Evolutionary conservation across 1,140 invertebrate genomes (phyloP).

Genomic region (Cylas formicarius): DNA sequence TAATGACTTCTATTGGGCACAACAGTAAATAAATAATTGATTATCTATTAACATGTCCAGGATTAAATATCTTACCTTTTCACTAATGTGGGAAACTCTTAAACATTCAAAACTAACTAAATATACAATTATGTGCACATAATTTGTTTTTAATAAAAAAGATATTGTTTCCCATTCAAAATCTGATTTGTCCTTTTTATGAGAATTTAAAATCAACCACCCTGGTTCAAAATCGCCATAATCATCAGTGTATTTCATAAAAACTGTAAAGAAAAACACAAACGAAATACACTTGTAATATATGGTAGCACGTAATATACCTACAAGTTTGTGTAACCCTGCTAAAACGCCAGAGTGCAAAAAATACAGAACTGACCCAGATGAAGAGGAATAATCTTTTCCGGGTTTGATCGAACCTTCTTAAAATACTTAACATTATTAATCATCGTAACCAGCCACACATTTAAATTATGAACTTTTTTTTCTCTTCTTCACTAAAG

Average conservation of each 20-base stretch:
- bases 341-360: constrained; percentile 24
- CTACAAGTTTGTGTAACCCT: constrained; percentile 15
- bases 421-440: background rate
- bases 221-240: constrained; percentile 39
- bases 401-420: constrained; percentile 6
- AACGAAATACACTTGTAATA: background rate
- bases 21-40: too few relatives aligned
- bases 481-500: too few relatives aligned
- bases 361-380: constrained; percentile 26
- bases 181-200: constrained; percentile 46
- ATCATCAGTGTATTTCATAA: constrained; percentile 27
- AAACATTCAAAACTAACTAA: constrained; percentile 40
- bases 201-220: constrained; percentile 41
- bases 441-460: background rate
- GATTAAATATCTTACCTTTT: constrained; percentile 12
- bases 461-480: background rate
- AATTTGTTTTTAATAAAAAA: constrained; percentile 39
- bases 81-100: constrained; percentile 4
- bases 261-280: constrained; percentile 28
- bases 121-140: constrained; percentile 43
- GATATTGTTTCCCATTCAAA: constrained; percentile 49
- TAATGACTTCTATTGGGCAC: too few relatives aligned
- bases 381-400: constrained; percentile 17
- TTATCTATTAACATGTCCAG: too few relatives aligned
- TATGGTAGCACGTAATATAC: background rate